Conservation (phyloP, 2,888 invertebrate species). For the Chelonus formosanus region DNA sequence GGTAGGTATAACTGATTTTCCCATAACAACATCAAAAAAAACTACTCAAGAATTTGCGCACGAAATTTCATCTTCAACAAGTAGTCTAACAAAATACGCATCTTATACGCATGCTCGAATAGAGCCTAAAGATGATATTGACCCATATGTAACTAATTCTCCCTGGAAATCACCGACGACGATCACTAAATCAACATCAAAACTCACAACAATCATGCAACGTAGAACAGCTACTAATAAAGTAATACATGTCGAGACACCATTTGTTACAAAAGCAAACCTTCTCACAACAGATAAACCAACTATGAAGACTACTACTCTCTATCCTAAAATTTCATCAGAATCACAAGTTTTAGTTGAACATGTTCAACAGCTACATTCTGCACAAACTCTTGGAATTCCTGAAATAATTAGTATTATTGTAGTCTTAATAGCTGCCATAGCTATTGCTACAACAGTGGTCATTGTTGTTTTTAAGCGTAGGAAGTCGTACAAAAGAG, state of each 20-base stretch:
- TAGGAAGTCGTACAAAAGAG: conserved; percentile 50
- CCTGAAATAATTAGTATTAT: conserved; percentile 48
- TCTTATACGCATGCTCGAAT: conserved; percentile 39
- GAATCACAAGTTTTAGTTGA: conserved; percentile 17
- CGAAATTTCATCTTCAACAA: conserved; percentile 2
- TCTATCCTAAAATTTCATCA: neutral
- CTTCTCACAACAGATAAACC: conserved; percentile 25
- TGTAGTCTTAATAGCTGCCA: conserved; percentile 48
- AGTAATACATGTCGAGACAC: conserved; percentile 34
- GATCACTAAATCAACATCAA: conserved; percentile 22
- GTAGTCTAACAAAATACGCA: conserved; percentile 20
- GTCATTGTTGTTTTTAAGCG: conserved; percentile 43
- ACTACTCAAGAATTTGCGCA: neutral
- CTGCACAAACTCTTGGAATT: conserved; percentile 30
- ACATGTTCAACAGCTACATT: conserved; percentile 17
- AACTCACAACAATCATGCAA: neutral
- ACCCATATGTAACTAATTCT: conserved; percentile 42
- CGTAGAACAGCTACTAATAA: neutral
- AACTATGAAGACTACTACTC: conserved; percentile 26
- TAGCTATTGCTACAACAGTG: conserved; percentile 45
- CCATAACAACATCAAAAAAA: neutral
- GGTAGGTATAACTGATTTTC: neutral
- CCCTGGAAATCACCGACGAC: conserved; percentile 33
- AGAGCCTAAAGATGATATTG: conserved; percentile 53
- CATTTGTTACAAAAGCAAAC: conserved; percentile 22